These are phyloP conservation scores for Aethes cnicana DNA, from an alignment of 2,888 invertebrate species.

Conservation along the genomic window DNA sequence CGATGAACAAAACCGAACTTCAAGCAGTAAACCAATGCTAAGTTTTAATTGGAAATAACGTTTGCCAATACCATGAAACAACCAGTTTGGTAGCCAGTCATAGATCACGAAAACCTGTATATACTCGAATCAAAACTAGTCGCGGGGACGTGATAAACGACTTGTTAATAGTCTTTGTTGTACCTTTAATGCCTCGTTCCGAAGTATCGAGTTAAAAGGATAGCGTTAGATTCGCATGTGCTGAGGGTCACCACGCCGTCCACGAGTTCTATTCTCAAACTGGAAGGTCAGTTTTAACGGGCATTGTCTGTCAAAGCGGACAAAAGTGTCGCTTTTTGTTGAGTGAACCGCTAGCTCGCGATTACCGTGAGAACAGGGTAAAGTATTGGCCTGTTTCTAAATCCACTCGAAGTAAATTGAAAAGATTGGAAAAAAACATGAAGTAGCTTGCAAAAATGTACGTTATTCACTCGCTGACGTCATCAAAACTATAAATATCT, in stretches of 20 bases:
- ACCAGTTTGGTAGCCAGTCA: conserved; percentile 45
- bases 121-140: conserved; percentile 43
- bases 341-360: conserved; percentile 27
- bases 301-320: conserved; percentile 26
- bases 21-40: neutral
- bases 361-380: conserved; percentile 26
- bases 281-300: conserved; percentile 33
- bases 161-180: conserved; percentile 72
- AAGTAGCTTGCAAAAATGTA: conserved; percentile 13
- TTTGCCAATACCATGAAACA: conserved; percentile 25
- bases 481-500: conserved; percentile 14
- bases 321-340: conserved; percentile 33
- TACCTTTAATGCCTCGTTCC: conserved; percentile 56
- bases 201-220: conserved; percentile 64
- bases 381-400: conserved; percentile 4
- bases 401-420: conserved; percentile 17
- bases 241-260: conserved; percentile 33
- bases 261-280: conserved; percentile 29
- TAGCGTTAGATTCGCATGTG: conserved; percentile 32
- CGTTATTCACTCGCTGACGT: conserved; percentile 11
- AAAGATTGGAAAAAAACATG: conserved; percentile 15
- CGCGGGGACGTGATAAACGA: conserved; percentile 59
- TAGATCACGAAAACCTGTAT: conserved; percentile 53
- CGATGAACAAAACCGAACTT: neutral
- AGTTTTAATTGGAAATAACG: conserved; percentile 3